Evolutionary conservation across 1,140 invertebrate genomes (phyloP).

Genomic region (Chironomus tepperi): DNA sequence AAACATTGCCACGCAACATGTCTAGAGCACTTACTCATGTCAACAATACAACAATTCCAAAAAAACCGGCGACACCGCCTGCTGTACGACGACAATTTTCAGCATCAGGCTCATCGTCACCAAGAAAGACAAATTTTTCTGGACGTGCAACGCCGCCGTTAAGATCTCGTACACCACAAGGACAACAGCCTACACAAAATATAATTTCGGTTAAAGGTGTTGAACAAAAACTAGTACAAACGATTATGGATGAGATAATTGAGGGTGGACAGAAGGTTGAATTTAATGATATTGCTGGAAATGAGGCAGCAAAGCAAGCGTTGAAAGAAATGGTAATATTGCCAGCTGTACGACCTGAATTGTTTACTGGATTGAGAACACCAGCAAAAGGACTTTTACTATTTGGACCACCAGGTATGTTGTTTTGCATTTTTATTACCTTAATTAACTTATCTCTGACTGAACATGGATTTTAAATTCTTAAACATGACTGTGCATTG

Average conservation of each 20-base stretch:
- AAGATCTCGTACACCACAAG: conserved; percentile 39
- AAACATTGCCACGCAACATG: conserved; percentile 73
- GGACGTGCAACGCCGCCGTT: conserved; percentile 40
- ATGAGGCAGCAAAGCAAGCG: conserved; percentile 88
- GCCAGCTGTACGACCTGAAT: conserved; percentile 86
- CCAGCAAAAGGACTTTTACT: conserved; percentile 88
- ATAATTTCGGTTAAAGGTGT: conserved; percentile 56
- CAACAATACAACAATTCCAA: conserved; percentile 45
- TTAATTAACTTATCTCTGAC: background rate
- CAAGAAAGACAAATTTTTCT: conserved; percentile 47
- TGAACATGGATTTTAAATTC: no score
- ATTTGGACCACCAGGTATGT: conserved; percentile 86
- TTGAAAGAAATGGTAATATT: conserved; percentile 96
- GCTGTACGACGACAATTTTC: conserved; percentile 70
- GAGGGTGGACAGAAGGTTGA: conserved; percentile 69
- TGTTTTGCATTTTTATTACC: background rate
- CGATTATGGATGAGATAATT: conserved; percentile 64
- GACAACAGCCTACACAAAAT: conserved; percentile 39
- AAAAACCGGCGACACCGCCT: conserved; percentile 67
- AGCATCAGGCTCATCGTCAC: conserved; percentile 46
- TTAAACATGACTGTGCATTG: no score
- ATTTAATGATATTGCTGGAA: conserved; percentile 91
- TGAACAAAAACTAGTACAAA: conserved; percentile 83
- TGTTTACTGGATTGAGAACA: conserved; percentile 82
- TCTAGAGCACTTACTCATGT: conserved; percentile 50